Conservation (phyloP, 2,113 vertebrate genomes). For the Heliornis fulica region DNA sequence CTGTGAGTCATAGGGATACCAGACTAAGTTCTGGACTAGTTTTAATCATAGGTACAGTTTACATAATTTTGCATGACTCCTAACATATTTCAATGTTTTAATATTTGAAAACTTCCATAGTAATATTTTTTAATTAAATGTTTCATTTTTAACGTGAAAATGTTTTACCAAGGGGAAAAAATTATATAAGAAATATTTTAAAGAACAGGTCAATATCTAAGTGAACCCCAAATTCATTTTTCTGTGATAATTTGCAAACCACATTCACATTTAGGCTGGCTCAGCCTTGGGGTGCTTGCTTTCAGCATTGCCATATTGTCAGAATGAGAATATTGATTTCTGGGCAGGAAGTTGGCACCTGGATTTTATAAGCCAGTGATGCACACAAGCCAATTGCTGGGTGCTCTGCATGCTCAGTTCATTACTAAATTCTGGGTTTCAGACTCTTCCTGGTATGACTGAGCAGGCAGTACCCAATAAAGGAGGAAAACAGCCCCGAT, state of each 20-base stretch:
- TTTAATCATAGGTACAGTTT: neutral
- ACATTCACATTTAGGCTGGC: neutral
- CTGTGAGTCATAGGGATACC: neutral
- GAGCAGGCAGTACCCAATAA: neutral
- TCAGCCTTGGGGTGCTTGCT: neutral
- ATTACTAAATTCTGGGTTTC: neutral
- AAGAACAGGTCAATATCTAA: neutral
- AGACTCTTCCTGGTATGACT: neutral
- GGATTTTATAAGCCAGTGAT: neutral
- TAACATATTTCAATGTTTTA: neutral
- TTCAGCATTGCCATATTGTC: neutral
- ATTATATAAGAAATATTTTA: neutral
- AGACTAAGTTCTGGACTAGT: neutral
- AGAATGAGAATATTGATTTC: neutral
- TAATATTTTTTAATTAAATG: neutral
- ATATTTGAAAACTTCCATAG: neutral
- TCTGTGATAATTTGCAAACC: neutral
- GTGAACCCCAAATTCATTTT: neutral
- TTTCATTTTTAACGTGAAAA: neutral
- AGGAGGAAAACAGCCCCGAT: neutral
- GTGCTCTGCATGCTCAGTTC: neutral
- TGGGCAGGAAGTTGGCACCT: neutral
- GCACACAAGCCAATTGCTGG: neutral
- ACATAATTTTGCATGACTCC: neutral
- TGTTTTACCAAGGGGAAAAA: neutral